phyloP scores from a whole-genome alignment of 2,888 invertebrate genomes.

The Lasiommata megera region DNA sequence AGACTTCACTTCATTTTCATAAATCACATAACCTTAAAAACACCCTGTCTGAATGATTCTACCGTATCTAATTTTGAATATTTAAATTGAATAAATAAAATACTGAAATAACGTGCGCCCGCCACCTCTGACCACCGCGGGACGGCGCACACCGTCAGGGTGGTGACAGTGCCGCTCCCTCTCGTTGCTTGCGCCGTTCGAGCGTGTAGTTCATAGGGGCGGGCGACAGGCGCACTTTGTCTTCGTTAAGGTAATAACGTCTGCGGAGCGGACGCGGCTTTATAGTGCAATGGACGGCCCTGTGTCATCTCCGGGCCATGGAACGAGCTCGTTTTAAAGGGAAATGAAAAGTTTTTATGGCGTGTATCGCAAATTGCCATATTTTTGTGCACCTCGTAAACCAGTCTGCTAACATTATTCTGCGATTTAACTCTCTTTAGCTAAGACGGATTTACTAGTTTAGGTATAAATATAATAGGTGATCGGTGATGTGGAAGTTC shows the following conservation, averaged over 20 bases:
- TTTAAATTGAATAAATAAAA: too few relatives aligned
- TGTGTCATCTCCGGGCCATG: constrained; percentile 22
- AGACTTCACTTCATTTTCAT: too few relatives aligned
- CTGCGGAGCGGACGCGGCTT: constrained; percentile 35
- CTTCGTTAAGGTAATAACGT: constrained; percentile 41
- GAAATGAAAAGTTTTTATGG: constrained; percentile 12
- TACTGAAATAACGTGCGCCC: too few relatives aligned
- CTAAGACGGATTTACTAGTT: too few relatives aligned
- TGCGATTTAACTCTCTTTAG: neutral
- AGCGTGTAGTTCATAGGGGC: constrained; percentile 20
- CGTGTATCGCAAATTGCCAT: neutral
- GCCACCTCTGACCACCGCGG: too few relatives aligned
- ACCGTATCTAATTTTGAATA: too few relatives aligned
- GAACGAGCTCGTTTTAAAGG: constrained; percentile 12
- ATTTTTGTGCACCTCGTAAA: constrained; percentile 4
- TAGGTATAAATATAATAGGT: too few relatives aligned
- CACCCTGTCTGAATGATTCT: too few relatives aligned
- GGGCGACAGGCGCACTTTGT: constrained; percentile 38
- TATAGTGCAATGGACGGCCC: constrained; percentile 31
- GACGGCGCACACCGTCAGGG: too few relatives aligned
- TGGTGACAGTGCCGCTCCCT: neutral
- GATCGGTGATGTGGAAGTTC: too few relatives aligned
- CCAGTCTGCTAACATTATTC: neutral
- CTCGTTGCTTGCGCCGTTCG: neutral
- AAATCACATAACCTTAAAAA: too few relatives aligned